phyloP scores from a whole-genome alignment of 2,113 vertebrate genomes.

The Sturnus vulgaris region DNA sequence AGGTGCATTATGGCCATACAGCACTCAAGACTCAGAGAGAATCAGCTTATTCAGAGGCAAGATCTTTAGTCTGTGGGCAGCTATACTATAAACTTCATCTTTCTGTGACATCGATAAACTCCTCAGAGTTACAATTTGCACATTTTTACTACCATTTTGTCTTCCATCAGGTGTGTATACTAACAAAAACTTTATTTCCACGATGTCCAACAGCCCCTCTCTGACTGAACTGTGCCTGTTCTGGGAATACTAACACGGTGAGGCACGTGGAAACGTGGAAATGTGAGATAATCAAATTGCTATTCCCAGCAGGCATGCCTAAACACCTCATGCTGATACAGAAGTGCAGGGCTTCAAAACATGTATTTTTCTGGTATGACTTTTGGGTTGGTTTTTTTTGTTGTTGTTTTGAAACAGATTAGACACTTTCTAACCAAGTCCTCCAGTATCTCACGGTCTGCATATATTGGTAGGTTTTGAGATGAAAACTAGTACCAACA shows the following conservation, averaged over 20 bases:
- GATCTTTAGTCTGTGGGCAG: background rate
- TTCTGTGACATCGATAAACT: background rate
- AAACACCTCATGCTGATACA: background rate
- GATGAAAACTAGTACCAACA: background rate
- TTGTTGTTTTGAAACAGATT: background rate
- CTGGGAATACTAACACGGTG: background rate
- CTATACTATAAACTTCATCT: background rate
- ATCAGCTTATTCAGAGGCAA: background rate
- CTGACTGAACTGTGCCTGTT: background rate
- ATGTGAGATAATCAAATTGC: background rate
- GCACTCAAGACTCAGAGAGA: background rate
- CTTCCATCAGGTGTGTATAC: background rate
- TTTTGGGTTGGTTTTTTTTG: background rate
- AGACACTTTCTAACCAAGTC: background rate
- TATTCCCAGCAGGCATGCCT: background rate
- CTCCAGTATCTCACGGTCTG: background rate
- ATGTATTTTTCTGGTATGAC: background rate
- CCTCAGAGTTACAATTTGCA: background rate
- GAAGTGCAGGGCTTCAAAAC: background rate
- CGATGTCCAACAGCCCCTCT: background rate
- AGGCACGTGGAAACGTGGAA: background rate
- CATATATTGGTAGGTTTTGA: fast-evolving
- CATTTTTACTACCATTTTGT: background rate
- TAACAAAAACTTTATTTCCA: background rate
- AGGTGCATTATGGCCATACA: background rate